Percentiles rank a stretch among this genome's conserved stretches.
Conservation (phyloP, 2,888 invertebrate genomes). For the Eupithecia vulgata region DNA sequence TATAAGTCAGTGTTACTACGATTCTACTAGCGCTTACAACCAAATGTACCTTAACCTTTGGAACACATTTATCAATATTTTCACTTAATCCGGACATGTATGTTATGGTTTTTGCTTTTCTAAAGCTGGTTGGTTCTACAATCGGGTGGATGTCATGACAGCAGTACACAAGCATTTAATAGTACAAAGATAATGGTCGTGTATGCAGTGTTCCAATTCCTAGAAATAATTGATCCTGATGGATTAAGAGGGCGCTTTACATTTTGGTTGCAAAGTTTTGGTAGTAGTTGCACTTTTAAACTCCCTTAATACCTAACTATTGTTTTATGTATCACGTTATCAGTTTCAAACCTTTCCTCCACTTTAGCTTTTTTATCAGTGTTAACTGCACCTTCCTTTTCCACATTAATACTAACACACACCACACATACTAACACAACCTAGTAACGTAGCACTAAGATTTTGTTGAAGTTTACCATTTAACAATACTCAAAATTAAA, state of each 20-base stretch:
- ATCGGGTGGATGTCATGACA: not conserved
- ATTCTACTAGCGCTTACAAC: constrained; percentile 48
- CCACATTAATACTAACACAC: not conserved
- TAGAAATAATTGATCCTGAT: not conserved
- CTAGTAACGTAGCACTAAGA: not conserved
- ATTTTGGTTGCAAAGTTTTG: constrained; percentile 43
- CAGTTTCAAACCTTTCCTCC: not conserved
- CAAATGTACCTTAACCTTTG: constrained; percentile 26
- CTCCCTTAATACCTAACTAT: constrained; percentile 38
- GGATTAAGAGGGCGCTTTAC: constrained; percentile 23
- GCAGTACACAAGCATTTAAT: not conserved
- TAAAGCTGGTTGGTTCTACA: not conserved
- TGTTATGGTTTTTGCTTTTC: not conserved
- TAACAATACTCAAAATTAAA: not conserved
- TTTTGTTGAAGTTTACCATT: not conserved
- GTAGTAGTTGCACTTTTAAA: constrained; percentile 49
- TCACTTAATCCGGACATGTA: not conserved
- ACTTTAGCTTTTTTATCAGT: not conserved
- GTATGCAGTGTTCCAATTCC: not conserved
- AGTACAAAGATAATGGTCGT: not conserved
- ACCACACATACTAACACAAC: too few relatives aligned
- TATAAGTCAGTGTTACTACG: constrained; percentile 85
- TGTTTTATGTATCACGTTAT: constrained; percentile 9
- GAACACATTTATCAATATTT: not conserved
- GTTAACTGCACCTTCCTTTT: not conserved